phyloP scores from a whole-genome alignment of 1,140 invertebrate genomes.

The Cydia strobilella region DNA sequence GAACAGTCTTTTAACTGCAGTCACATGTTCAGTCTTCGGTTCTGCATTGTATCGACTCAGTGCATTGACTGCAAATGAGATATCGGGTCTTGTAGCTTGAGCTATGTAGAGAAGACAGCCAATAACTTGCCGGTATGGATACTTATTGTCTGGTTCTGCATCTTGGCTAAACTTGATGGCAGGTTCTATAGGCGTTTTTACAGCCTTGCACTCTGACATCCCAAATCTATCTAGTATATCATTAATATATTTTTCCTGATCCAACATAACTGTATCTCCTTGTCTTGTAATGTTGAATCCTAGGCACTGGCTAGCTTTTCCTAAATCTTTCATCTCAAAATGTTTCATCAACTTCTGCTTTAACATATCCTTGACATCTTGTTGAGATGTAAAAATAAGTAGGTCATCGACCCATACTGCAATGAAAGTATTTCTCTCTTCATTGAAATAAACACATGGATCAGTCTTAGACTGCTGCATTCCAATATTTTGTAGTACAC shows the following conservation, averaged over 20 bases:
- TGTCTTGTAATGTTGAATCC: conserved; percentile 43
- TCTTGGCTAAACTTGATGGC: conserved; percentile 39
- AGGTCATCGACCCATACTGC: conserved; percentile 49
- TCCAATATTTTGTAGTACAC: conserved; percentile 10
- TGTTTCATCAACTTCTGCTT: conserved; percentile 39
- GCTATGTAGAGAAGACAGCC: conserved; percentile 46
- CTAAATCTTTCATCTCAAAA: conserved; percentile 48
- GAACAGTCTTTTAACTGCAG: conserved; percentile 45
- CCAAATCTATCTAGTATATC: conserved; percentile 40
- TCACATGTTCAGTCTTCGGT: conserved; percentile 42
- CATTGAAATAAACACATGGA: conserved; percentile 35
- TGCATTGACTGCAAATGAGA: conserved; percentile 45
- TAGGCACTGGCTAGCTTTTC: conserved; percentile 39
- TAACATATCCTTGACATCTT: conserved; percentile 22
- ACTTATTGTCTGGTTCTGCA: conserved; percentile 36
- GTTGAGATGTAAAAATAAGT: conserved; percentile 40
- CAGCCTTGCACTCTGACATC: conserved; percentile 45
- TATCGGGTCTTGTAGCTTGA: conserved; percentile 47
- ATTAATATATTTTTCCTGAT: conserved; percentile 47
- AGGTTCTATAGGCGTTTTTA: conserved; percentile 44
- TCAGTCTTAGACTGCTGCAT: conserved; percentile 22
- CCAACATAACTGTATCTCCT: conserved; percentile 35
- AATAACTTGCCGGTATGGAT: conserved; percentile 44
- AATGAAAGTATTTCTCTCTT: conserved; percentile 35
- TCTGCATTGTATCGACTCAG: conserved; percentile 44